These are phyloP conservation scores for Oophaga sylvatica DNA, from an alignment of 2,797 vertebrate genomes.

Conservation along the genomic window DNA sequence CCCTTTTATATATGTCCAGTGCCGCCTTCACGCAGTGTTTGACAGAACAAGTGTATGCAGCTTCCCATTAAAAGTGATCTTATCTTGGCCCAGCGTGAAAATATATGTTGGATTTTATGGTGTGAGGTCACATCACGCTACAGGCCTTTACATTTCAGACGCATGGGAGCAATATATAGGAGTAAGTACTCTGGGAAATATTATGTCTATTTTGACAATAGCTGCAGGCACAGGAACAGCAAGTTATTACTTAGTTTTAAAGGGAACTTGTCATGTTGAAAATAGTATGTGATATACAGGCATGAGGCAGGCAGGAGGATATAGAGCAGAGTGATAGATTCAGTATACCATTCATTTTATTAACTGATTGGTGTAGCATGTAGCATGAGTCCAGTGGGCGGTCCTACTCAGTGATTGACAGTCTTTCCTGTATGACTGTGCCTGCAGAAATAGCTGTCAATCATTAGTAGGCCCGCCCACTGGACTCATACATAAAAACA, in stretches of 20 bases:
- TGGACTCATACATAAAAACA: too few species aligned
- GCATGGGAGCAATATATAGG: neutral
- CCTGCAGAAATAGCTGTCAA: too few species aligned
- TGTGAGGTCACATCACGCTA: neutral
- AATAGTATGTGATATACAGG: too few species aligned
- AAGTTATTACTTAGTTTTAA: neutral
- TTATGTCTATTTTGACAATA: neutral
- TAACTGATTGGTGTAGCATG: too few species aligned
- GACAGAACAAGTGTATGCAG: neutral
- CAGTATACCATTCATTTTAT: too few species aligned
- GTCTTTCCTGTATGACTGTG: too few species aligned
- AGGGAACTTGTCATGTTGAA: neutral
- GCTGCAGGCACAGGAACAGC: neutral
- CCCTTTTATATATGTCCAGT: neutral
- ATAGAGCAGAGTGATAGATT: too few species aligned
- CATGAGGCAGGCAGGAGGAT: too few species aligned
- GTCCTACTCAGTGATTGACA: too few species aligned
- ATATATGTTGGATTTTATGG: neutral
- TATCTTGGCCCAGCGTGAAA: neutral
- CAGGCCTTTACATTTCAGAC: neutral
- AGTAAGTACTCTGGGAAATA: neutral
- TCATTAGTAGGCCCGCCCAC: too few species aligned
- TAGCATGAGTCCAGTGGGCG: too few species aligned
- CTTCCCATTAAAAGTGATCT: neutral
- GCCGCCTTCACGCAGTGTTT: neutral